A percentile compares a stretch with the other conserved stretches of the same genome.
These are phyloP conservation scores for Merodon equestris DNA, from an alignment of 2,888 invertebrate genomes.

Conservation along the genomic window DNA sequence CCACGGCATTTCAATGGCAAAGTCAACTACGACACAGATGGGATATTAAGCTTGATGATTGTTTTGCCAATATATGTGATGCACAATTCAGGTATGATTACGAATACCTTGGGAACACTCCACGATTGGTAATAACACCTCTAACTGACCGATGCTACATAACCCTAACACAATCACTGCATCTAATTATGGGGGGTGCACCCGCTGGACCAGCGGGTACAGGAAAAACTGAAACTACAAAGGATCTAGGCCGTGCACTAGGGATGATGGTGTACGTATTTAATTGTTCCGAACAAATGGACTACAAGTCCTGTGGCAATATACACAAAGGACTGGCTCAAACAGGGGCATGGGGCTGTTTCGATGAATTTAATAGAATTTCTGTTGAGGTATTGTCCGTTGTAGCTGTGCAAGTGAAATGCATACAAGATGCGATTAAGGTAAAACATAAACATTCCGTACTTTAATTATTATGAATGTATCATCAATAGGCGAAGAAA, in stretches of 20 bases:
- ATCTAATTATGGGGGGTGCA: constrained; percentile 97
- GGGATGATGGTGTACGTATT: constrained; percentile 99
- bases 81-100: constrained; percentile 94
- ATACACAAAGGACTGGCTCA: constrained; percentile 90
- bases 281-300: constrained; percentile 98
- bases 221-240: constrained; percentile 97
- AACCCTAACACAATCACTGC: constrained; percentile 93
- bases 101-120: constrained; percentile 96
- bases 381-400: constrained; percentile 97
- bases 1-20: constrained; percentile 93
- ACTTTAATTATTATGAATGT: not conserved
- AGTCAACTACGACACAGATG: constrained; percentile 91
- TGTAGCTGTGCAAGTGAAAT: constrained; percentile 95
- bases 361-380: constrained; percentile 97
- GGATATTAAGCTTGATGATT: constrained; percentile 89
- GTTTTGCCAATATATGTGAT: constrained; percentile 96
- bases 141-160: constrained; percentile 97
- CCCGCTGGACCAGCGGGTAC: constrained; percentile 86
- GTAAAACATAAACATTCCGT: constrained; percentile 46
- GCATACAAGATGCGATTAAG: constrained; percentile 92
- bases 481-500: constrained; percentile 82
- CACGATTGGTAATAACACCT: constrained; percentile 95
- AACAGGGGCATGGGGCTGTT: constrained; percentile 95
- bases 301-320: constrained; percentile 95
- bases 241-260: constrained; percentile 94